Evolutionary conservation across 2,888 invertebrate genomes (phyloP).

Genomic region (Drosophila gaucha): DNA sequence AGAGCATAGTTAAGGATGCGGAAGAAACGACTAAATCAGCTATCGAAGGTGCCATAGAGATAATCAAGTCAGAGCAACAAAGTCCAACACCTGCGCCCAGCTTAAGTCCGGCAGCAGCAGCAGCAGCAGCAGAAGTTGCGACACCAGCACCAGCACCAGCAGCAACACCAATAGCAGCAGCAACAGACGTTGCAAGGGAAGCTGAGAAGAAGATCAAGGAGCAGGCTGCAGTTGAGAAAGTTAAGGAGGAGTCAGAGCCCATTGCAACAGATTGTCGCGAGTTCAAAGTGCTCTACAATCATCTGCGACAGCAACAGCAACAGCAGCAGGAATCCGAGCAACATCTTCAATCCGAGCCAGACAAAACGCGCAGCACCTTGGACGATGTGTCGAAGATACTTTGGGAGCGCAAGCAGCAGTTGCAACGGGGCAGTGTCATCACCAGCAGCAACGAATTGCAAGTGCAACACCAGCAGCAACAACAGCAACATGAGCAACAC

Average conservation of each 20-base stretch:
- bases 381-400: slow-evolving; percentile 73
- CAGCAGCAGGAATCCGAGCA: slow-evolving; percentile 35
- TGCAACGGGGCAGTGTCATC: slow-evolving; percentile 66
- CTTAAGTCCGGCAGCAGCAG: slow-evolving; percentile 49
- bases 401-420: slow-evolving; percentile 68
- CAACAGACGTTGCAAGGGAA: background rate
- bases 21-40: slow-evolving; percentile 12
- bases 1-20: slow-evolving; percentile 22
- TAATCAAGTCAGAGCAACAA: slow-evolving; percentile 59
- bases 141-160: background rate
- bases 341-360: slow-evolving; percentile 54
- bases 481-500: slow-evolving; percentile 23
- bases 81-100: slow-evolving; percentile 48
- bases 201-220: slow-evolving; percentile 2
- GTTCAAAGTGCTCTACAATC: slow-evolving; percentile 83
- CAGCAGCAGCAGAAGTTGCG: slow-evolving; percentile 11
- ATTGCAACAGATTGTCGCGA: slow-evolving; percentile 70
- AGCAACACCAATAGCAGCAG: background rate
- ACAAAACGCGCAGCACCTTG: slow-evolving; percentile 68
- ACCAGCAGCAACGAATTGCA: slow-evolving; percentile 61
- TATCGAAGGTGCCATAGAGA: slow-evolving; percentile 70
- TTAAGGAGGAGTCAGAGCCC: slow-evolving; percentile 39
- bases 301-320: slow-evolving; percentile 78
- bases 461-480: slow-evolving; percentile 33
- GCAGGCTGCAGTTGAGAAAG: background rate